Evolutionary conservation across 2,888 invertebrate species (phyloP), one percentile per base, ranked within the genome.

Genomic region (Eueremaeus valkanovi): DNA sequence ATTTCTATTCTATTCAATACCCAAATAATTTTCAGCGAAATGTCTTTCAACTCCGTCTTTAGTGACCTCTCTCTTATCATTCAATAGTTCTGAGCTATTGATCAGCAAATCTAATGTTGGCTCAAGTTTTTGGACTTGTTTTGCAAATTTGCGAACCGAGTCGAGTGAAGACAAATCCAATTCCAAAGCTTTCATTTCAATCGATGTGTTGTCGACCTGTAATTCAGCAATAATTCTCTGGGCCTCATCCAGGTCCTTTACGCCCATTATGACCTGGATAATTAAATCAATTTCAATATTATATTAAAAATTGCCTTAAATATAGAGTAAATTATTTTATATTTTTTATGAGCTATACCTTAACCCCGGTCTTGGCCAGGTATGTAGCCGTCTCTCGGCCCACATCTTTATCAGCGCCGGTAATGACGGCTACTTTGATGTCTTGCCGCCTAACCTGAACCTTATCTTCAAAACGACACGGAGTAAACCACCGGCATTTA

Each of bases 91-190:
- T 42, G 78, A 78, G 68, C 78, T 79, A 42, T 79, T 79, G 40
- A 79, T 79, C 8, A 79, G 77, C 21, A 78, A 73, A 36, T 79
- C 75, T 11, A 79, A 78, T 16, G n/a, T 33, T 3, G 72, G 75
- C 42, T 77, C 78, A 2, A 16, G 70, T 33, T 77, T n/a, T 3
- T 75, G 24, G 1, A 78, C 51, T 33, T 78, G 73, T 21, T 84
- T 84, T 79, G 87, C 91, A 84, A 92, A 92, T 24, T 87, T 82
- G 77, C 87, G 83, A 76, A 93, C 86, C 55, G 92, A 92, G 61
- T 87, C 84, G 74, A 88, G 85, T 63, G 90, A 91, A 76, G 90
- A 88, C 78, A 93, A 86, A 85, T 93, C 90, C 40, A 74, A 79
- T 78, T 75, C 79, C 80, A 36, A 73, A 51, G 49, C 79, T 49